A percentile compares a stretch with the other conserved stretches of the same genome.
Conservation (phyloP, 2,113 vertebrate genomes). For the Phalacrocorax carbo region DNA sequence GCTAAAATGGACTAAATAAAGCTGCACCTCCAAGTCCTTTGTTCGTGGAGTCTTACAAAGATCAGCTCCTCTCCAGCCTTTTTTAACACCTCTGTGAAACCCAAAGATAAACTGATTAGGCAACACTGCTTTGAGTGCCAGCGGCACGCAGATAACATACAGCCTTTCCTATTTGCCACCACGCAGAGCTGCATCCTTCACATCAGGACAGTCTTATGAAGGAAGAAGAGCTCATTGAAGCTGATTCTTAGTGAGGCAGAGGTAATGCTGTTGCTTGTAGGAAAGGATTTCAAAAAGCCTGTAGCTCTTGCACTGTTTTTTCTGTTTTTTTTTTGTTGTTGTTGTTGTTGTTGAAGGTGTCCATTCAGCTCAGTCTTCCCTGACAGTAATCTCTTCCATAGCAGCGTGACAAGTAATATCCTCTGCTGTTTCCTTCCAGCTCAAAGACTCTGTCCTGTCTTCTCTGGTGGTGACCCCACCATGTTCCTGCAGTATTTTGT, state of each 20-base stretch:
- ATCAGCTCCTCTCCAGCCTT: not conserved
- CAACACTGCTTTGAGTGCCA: constrained; percentile 15
- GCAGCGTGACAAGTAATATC: not conserved
- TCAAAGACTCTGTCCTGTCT: not conserved
- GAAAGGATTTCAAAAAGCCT: not conserved
- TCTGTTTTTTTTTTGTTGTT: not conserved
- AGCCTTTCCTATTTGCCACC: constrained; percentile 1
- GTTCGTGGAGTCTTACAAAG: not conserved
- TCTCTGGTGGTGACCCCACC: not conserved
- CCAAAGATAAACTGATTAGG: constrained; percentile 54
- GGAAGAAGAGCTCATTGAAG: constrained; percentile 6
- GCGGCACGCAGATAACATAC: not conserved
- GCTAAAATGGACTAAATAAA: not conserved
- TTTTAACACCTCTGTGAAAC: constrained; percentile 6
- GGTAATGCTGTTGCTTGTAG: not conserved
- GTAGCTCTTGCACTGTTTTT: not conserved
- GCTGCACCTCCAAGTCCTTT: not conserved
- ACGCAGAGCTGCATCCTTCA: not conserved
- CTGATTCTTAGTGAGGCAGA: not conserved
- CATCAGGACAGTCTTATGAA: not conserved
- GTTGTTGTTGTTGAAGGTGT: not conserved
- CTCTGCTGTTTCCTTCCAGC: not conserved
- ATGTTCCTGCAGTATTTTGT: not conserved
- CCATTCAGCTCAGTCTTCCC: constrained; percentile 23
- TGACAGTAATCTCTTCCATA: constrained; percentile 17